Evolutionary conservation across 2,888 invertebrate species (phyloP).

Genomic region (Caenorhabditis doughertyi): DNA sequence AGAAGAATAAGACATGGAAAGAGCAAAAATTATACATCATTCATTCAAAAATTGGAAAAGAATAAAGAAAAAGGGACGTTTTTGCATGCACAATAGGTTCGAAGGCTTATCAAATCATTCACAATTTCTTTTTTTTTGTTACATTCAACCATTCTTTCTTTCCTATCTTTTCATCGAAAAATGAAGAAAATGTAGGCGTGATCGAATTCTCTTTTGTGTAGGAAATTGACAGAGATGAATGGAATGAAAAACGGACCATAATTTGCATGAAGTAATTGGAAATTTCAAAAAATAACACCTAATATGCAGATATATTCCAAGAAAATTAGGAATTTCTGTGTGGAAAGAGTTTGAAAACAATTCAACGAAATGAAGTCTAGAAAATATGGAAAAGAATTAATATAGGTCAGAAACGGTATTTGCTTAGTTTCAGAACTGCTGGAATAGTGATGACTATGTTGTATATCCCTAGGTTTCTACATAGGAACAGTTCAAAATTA

Average conservation of each 20-base stretch:
- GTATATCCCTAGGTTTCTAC: too few relatives aligned
- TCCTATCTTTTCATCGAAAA: slow-evolving; percentile 8
- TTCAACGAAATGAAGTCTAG: too few relatives aligned
- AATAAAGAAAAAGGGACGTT: not conserved
- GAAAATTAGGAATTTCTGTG: too few relatives aligned
- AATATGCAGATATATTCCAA: too few relatives aligned
- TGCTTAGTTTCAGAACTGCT: too few relatives aligned
- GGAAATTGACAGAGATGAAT: slow-evolving; percentile 46
- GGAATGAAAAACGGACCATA: not conserved
- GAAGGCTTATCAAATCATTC: slow-evolving; percentile 40
- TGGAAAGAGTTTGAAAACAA: too few relatives aligned
- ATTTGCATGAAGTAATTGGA: slow-evolving; percentile 2
- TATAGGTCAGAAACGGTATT: too few relatives aligned
- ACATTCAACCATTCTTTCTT: not conserved
- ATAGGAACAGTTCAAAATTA: too few relatives aligned
- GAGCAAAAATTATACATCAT: slow-evolving; percentile 36
- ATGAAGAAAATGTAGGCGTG: slow-evolving; percentile 38
- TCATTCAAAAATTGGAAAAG: not conserved
- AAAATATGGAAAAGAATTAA: too few relatives aligned
- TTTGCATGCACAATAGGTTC: slow-evolving; percentile 12
- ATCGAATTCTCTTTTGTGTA: slow-evolving; percentile 31
- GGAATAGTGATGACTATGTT: too few relatives aligned
- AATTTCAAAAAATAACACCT: not conserved
- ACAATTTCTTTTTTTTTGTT: not conserved
- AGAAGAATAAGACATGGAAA: slow-evolving; percentile 1